A percentile compares a stretch with the other conserved stretches of the same genome.
phyloP scores from a whole-genome alignment of 1,140 invertebrate species.

The Hyphantria cunea region DNA sequence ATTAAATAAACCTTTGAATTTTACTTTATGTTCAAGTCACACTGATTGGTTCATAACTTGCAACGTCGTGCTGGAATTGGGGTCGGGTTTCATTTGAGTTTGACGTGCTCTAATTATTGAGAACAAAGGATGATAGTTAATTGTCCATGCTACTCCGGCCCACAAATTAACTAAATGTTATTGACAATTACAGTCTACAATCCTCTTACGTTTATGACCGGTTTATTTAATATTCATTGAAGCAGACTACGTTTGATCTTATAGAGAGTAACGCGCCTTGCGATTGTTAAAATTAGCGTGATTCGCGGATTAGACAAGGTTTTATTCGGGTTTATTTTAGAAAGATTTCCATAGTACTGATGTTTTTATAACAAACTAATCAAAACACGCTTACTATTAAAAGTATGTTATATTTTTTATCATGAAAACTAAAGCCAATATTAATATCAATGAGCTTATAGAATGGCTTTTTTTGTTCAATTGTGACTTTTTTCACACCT shows the following conservation, averaged over 20 bases:
- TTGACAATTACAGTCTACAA: constrained; percentile 4
- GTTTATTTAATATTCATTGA: constrained; percentile 1
- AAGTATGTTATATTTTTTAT: no score
- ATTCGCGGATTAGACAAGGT: no score
- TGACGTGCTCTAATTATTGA: constrained; percentile 55
- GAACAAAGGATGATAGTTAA: constrained; percentile 59
- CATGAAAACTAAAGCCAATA: no score
- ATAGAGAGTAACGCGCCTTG: background rate
- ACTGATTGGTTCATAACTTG: constrained; percentile 35
- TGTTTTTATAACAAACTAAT: no score
- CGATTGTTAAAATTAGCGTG: no score
- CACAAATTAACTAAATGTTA: constrained; percentile 16
- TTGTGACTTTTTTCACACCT: no score
- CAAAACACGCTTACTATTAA: no score
- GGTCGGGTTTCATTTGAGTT: constrained; percentile 44
- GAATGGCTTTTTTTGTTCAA: no score
- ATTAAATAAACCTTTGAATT: constrained; percentile 15
- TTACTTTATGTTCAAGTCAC: constrained; percentile 2
- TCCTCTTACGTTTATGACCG: constrained; percentile 10
- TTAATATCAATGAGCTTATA: no score
- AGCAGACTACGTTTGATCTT: background rate
- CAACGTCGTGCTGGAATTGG: constrained; percentile 46
- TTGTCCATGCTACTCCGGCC: constrained; percentile 37
- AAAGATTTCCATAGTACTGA: no score
- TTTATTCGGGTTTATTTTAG: no score